Evolutionary conservation across 2,113 vertebrate species (phyloP).

Genomic region (Sapayoa aenigma): DNA sequence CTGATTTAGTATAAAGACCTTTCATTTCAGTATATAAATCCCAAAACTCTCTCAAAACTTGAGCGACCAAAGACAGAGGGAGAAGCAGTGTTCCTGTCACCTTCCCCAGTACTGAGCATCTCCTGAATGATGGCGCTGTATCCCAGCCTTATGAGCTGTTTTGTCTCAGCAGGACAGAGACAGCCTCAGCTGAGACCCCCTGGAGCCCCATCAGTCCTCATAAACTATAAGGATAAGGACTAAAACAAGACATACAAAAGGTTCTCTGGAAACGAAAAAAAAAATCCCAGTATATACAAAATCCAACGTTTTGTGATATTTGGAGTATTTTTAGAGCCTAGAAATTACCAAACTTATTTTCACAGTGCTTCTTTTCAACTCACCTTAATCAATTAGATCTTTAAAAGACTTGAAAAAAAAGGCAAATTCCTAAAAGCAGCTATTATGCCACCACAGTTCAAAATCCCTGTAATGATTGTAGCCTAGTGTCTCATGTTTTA

Average conservation of each 20-base stretch:
- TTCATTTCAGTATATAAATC: not conserved
- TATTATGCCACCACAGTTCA: not conserved
- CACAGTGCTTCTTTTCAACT: not conserved
- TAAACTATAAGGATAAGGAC: not conserved
- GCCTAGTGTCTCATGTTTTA: slow-evolving; percentile 8
- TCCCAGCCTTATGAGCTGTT: not conserved
- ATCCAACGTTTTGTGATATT: not conserved
- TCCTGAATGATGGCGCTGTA: not conserved
- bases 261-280: not conserved
- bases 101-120: not conserved
- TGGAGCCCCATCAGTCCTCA: not conserved
- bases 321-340: not conserved
- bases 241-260: not conserved
- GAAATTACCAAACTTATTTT: not conserved
- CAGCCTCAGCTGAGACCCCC: not conserved
- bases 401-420: not conserved
- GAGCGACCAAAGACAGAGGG: not conserved
- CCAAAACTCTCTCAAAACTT: not conserved
- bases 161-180: not conserved
- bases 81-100: not conserved
- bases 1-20: not conserved
- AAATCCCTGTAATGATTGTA: slow-evolving; percentile 19
- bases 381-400: not conserved
- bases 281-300: not conserved
- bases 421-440: not conserved